Evolutionary conservation across 2,888 invertebrate genomes (phyloP), one percentile per base, ranked within the genome.

Genomic region (Lasioglossum lativentre): DNA sequence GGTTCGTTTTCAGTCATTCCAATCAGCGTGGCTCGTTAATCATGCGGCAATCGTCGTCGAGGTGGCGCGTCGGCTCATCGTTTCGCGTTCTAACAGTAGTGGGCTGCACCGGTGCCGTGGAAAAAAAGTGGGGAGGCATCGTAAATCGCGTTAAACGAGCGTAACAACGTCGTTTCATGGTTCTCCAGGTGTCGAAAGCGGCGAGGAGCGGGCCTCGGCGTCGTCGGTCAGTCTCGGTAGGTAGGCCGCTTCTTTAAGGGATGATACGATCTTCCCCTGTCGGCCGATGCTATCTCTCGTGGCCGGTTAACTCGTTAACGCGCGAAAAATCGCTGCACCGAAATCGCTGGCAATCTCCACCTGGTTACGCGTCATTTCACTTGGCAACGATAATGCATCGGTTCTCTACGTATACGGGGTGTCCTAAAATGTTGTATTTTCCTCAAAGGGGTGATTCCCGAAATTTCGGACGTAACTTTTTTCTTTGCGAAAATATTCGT

Each of bases 81-180:
- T 63, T 63, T 47, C n/a, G 23, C 27, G 30, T 30, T 56, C 19
- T 4, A 19, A 8, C 19, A 19, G 30, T 30, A 30, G 19, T 19
- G 30, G 30, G 6, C 30, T 34, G 66, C 10, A 38, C 34, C 4
- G 23, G 68, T 34, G 38, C 68, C 16, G 27, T 4, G 12, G 19
- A 16, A 5, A 30, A 72, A 47, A 45, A 38, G 45, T 10, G 8
- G 8, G 40, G 2, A 16, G n/a, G 10, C 78, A 30, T 75, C 38
- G 45, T 72, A 73, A 85, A 83, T 84, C 78, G 87, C 85, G 91
- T 90, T 90, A 92, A 93, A 90, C 88, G 90, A 91, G 90, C 92
- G 93, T 91, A 91, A 92, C 92, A 92, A 92, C 87, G 88, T 80
- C 77, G 91, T 92, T 93, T 93, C 91, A 92, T 90, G 92, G 88